Evolutionary conservation across 1,140 invertebrate species (phyloP).

Genomic region (Trichogramma pretiosum): DNA sequence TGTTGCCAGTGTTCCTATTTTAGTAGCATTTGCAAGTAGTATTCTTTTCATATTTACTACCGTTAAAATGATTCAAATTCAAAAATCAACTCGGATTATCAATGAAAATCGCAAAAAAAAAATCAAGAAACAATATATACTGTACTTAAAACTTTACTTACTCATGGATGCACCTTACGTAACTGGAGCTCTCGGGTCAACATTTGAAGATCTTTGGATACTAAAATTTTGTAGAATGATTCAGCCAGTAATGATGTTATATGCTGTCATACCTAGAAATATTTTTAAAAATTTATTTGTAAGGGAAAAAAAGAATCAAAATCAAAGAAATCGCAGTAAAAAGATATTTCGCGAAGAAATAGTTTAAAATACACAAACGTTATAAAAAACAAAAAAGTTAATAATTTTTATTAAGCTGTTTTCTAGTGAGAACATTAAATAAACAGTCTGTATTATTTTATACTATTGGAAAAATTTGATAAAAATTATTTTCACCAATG

Average conservation of each 20-base stretch:
- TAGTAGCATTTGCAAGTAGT: slow-evolving; percentile 23
- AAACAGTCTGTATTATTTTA: too few relatives aligned
- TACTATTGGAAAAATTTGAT: too few relatives aligned
- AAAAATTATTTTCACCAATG: too few relatives aligned
- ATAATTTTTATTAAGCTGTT: too few relatives aligned
- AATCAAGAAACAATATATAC: slow-evolving; percentile 27
- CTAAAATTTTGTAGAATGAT: slow-evolving; percentile 31
- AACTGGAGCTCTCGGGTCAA: slow-evolving; percentile 25
- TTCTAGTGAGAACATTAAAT: too few relatives aligned
- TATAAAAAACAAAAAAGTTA: too few relatives aligned
- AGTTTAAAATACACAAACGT: not conserved
- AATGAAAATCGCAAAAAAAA: slow-evolving; percentile 18
- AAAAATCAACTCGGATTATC: slow-evolving; percentile 18
- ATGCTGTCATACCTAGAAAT: slow-evolving; percentile 28
- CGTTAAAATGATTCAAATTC: slow-evolving; percentile 22
- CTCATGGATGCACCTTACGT: slow-evolving; percentile 34
- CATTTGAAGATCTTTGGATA: slow-evolving; percentile 29
- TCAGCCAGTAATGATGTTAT: slow-evolving; percentile 29
- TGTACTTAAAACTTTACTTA: slow-evolving; percentile 30
- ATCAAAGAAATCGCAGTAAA: not conserved
- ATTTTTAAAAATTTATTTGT: slow-evolving; percentile 8
- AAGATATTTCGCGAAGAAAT: not conserved
- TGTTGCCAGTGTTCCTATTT: slow-evolving; percentile 21
- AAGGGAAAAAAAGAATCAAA: slow-evolving; percentile 6
- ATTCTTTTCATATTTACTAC: slow-evolving; percentile 30